Conservation (phyloP, 2,888 invertebrate species). For the Seira musarum region DNA sequence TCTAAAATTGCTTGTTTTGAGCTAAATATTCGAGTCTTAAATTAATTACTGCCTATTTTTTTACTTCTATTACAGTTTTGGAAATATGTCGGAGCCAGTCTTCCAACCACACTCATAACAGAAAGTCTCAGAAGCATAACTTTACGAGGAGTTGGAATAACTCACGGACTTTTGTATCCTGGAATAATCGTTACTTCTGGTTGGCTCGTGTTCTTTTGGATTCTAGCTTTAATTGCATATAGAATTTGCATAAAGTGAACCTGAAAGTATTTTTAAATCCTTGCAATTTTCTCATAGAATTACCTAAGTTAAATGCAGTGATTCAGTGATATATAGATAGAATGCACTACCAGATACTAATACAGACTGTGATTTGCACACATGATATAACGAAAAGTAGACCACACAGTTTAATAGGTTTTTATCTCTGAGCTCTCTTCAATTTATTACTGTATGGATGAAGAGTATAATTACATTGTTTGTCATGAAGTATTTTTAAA, state of each 20-base stretch:
- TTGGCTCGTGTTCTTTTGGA: constrained; percentile 40
- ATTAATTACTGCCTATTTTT: neutral
- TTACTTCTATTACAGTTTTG: constrained; percentile 1
- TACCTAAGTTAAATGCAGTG: too few species aligned
- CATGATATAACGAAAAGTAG: too few species aligned
- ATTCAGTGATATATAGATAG: too few species aligned
- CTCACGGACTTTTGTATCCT: constrained; percentile 42
- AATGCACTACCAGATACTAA: too few species aligned
- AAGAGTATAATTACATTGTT: too few species aligned
- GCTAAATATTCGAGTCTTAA: neutral
- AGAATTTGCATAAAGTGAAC: constrained; percentile 38
- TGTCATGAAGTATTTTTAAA: too few species aligned
- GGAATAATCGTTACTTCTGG: constrained; percentile 35
- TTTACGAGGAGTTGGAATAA: constrained; percentile 38
- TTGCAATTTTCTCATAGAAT: too few species aligned
- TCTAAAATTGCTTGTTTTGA: neutral
- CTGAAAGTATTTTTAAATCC: too few species aligned
- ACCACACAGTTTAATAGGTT: too few species aligned
- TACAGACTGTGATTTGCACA: too few species aligned
- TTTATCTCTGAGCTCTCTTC: too few species aligned
- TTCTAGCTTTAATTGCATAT: constrained; percentile 19
- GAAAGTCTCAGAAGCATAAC: constrained; percentile 33
- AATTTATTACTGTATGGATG: too few species aligned
- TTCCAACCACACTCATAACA: constrained; percentile 41
- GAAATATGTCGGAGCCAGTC: constrained; percentile 17